Percentiles rank a stretch among this genome's conserved stretches.
phyloP scores from a whole-genome alignment of 2,888 invertebrate genomes.

The Psylliodes chrysocephalus region DNA sequence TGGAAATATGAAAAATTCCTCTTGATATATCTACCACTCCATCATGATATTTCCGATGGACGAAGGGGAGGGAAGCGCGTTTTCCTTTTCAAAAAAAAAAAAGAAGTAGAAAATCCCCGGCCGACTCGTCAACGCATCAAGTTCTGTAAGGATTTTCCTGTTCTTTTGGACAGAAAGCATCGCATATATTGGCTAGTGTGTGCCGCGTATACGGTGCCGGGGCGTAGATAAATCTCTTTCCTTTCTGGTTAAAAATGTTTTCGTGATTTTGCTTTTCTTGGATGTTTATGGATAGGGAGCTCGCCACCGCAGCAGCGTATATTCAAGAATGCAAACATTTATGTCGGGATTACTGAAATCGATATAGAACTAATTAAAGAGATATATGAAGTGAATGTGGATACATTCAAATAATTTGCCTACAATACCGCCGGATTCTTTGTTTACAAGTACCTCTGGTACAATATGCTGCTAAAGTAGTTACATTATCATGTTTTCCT shows the following conservation, averaged over 20 bases:
- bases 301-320: not conserved
- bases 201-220: slow-evolving; percentile 12
- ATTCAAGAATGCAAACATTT: too few species aligned
- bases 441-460: too few species aligned
- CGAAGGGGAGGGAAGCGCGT: not conserved
- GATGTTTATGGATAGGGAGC: slow-evolving; percentile 3
- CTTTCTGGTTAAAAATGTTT: slow-evolving; percentile 22
- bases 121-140: slow-evolving; percentile 19
- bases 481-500: too few species aligned
- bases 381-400: too few species aligned
- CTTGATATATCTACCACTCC: not conserved
- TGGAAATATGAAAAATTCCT: not conserved
- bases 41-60: slow-evolving; percentile 11
- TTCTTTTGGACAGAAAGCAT: slow-evolving; percentile 15
- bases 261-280: slow-evolving; percentile 21
- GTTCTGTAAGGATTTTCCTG: slow-evolving; percentile 17
- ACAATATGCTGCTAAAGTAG: too few species aligned
- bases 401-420: too few species aligned
- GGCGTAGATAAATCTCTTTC: slow-evolving; percentile 18
- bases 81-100: slow-evolving; percentile 12
- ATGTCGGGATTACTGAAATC: too few species aligned
- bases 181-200: slow-evolving; percentile 16
- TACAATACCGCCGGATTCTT: too few species aligned
- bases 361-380: too few species aligned
- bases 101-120: slow-evolving; percentile 7